These are phyloP conservation scores for Drusus annulatus DNA, from an alignment of 1,140 invertebrate genomes.

Conservation along the genomic window DNA sequence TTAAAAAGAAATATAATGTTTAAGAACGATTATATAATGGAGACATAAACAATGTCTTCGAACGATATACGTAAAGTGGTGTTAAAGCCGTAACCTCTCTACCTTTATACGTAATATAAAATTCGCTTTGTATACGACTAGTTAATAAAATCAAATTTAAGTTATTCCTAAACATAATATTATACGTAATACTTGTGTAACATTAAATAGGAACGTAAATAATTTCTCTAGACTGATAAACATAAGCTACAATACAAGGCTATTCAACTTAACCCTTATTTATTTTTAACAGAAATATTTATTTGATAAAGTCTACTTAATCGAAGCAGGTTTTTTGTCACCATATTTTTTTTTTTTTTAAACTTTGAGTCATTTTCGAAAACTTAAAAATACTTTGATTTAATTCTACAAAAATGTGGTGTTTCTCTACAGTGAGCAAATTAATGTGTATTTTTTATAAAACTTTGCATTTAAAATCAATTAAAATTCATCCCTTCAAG, in stretches of 20 bases:
- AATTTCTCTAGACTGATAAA: constrained; percentile 59
- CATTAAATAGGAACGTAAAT: constrained; percentile 51
- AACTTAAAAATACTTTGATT: no score
- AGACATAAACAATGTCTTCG: background rate
- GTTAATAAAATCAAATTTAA: constrained; percentile 56
- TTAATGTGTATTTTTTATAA: no score
- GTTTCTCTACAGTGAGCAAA: no score
- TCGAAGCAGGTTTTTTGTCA: constrained; percentile 5
- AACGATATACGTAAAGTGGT: constrained; percentile 51
- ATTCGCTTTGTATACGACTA: constrained; percentile 60
- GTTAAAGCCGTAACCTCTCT: constrained; percentile 40
- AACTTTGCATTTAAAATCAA: no score
- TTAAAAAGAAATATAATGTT: no score
- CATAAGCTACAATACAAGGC: constrained; percentile 53
- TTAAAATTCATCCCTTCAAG: no score
- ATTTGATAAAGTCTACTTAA: constrained; percentile 19
- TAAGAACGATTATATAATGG: no score
- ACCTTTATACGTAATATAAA: constrained; percentile 51
- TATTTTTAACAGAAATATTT: constrained; percentile 54
- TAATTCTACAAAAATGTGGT: no score
- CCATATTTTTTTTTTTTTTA: no score
- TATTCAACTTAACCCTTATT: constrained; percentile 57
- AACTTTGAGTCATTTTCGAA: no score
- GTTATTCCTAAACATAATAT: constrained; percentile 56
- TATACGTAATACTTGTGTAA: constrained; percentile 59